Evolutionary conservation across 1,140 invertebrate species (phyloP), one percentile per base, ranked within the genome.

Genomic region (Cotesia chilonis): DNA sequence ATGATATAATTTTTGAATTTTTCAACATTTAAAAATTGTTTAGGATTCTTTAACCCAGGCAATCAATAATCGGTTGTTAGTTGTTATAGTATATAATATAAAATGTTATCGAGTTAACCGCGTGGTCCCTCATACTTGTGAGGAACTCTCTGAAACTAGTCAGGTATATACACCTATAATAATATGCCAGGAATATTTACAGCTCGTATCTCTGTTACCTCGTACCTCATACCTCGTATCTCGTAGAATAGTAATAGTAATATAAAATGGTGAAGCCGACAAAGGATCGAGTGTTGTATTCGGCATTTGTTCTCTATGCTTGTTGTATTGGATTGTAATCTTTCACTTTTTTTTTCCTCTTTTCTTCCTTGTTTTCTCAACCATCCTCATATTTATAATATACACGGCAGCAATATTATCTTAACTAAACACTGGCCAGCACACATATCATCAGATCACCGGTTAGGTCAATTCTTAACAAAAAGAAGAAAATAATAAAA

Each of bases 221-320:
- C 41, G 41, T 47, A 47, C 2, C 28, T 28, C 6, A 7, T 47
- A 47, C 6, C 10, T 47, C 41, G 41, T 41, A 41, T 1, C 41
- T 41, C 41, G 41, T 47, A 47, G 41, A 47, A 47, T 47, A 47
- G 41, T 47, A 47, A 47, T 47, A 47, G 41, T 47, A 47, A 47
- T 47, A 47, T 47, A 74, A 67, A 70, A 57, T 52, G 73, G 63
- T 73, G 60, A 17, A 17, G 20, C 85, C 85, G 84, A 86, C 85
- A 87, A 87, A 86, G 84, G 78, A 68, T 72, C 78, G 80, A 71
- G 80, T 82, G 79, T 79, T 82, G 82, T 80, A 83, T 83, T 84
- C 78, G 80, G 82, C 83, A 86, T 86, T 87, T 85, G 83, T 87
- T 87, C 83, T 80, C 79, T 75, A 77, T 74, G 81, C 85, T 85